A percentile compares a stretch with the other conserved stretches of the same genome.
Evolutionary conservation across 2,113 vertebrate species (phyloP).

Genomic region (Xenopus tropicalis): DNA sequence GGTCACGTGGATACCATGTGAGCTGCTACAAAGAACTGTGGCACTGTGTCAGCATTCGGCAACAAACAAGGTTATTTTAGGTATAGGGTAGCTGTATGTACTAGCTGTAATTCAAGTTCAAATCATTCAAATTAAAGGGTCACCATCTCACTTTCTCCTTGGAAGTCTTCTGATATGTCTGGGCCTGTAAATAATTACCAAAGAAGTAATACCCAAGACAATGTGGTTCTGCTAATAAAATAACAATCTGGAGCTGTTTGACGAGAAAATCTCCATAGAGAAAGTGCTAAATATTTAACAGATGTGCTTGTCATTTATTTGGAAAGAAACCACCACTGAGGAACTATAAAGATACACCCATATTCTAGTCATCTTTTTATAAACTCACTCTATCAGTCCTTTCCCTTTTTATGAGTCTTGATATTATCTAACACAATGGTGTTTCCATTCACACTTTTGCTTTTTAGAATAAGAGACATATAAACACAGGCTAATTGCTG

Average conservation of each 20-base stretch:
- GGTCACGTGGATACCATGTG: not conserved
- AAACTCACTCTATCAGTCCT: slow-evolving; percentile 14
- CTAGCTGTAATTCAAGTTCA: slow-evolving; percentile 10
- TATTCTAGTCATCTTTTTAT: slow-evolving; percentile 23
- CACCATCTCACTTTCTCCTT: slow-evolving; percentile 21
- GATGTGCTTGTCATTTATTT: slow-evolving; percentile 42
- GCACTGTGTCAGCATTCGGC: not conserved
- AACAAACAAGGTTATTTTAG: slow-evolving; percentile 13
- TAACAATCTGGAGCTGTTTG: slow-evolving; percentile 33
- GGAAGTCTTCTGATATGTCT: slow-evolving; percentile 20
- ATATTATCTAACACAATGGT: slow-evolving; percentile 2
- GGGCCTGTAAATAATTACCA: slow-evolving; percentile 30
- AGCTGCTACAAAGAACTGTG: not conserved
- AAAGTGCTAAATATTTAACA: slow-evolving; percentile 41
- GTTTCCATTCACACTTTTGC: not conserved
- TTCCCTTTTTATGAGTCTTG: slow-evolving; percentile 13
- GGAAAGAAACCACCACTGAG: slow-evolving; percentile 18
- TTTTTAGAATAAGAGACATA: too few relatives aligned
- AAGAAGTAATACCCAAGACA: slow-evolving; percentile 21
- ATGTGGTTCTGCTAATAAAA: slow-evolving; percentile 30
- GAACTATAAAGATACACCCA: slow-evolving; percentile 30
- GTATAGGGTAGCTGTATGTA: slow-evolving; percentile 13
- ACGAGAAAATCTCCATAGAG: slow-evolving; percentile 26
- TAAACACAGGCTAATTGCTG: not conserved
- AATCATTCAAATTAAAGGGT: slow-evolving; percentile 19